Conservation (phyloP, 92 coral and sea anemone species). For the Meandrina meandrites region DNA sequence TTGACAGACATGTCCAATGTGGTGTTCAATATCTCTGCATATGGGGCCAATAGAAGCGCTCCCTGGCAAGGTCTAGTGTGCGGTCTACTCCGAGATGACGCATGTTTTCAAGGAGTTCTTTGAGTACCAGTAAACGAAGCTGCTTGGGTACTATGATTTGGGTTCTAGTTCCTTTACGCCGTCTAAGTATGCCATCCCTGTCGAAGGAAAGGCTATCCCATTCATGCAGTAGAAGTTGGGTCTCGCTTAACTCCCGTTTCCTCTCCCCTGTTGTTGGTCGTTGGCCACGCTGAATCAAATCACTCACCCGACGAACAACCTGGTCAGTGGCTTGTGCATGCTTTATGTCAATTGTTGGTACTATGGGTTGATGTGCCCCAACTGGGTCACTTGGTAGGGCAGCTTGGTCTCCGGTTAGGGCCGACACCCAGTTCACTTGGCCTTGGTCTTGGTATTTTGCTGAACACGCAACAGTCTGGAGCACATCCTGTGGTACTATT, state of each 20-base stretch:
- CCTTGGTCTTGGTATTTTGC: constrained; percentile 55
- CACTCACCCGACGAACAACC: constrained; percentile 25
- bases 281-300: constrained; percentile 35
- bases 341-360: constrained; percentile 16
- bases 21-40: constrained; percentile 61
- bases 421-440: constrained; percentile 52
- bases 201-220: constrained; percentile 60
- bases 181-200: constrained; percentile 57
- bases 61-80: constrained; percentile 42
- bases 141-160: constrained; percentile 52
- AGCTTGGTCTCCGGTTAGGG: constrained; percentile 26
- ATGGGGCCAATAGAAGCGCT: constrained; percentile 67
- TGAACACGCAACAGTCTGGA: constrained; percentile 27
- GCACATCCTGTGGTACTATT: constrained; percentile 36
- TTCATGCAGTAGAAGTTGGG: constrained; percentile 50
- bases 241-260: constrained; percentile 37
- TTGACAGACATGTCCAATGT: constrained; percentile 38
- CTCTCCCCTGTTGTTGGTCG: constrained; percentile 20
- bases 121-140: constrained; percentile 35
- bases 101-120: constrained; percentile 60
- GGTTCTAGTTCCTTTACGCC: constrained; percentile 24
- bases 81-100: constrained; percentile 57
- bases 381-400: constrained; percentile 37
- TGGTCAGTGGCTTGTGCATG: constrained; percentile 15
- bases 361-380: constrained; percentile 16